phyloP scores from a whole-genome alignment of 2,888 invertebrate species.

The Chrysotoxum bicinctum region DNA sequence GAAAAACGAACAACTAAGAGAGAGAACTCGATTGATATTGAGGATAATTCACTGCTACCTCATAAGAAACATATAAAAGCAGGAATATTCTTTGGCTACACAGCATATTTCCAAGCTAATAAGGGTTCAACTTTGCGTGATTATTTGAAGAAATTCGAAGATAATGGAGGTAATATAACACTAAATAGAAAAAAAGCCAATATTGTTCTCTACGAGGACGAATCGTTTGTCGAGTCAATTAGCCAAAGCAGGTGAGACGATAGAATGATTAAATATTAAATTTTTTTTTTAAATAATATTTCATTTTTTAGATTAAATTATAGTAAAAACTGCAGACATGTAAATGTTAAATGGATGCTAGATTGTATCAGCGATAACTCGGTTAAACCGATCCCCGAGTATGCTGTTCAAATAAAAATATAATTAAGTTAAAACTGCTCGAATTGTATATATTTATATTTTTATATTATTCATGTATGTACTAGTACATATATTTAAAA shows the following conservation, averaged over 20 bases:
- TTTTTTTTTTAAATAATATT: not conserved
- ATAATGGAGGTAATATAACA: conserved; percentile 76
- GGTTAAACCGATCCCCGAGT: conserved; percentile 76
- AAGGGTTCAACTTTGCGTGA: not conserved
- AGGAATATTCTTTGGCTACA: conserved; percentile 61
- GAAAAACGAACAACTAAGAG: conserved; percentile 39
- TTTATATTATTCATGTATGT: too few species aligned
- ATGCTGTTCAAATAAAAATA: conserved; percentile 74
- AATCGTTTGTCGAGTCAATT: conserved; percentile 54
- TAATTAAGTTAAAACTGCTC: not conserved
- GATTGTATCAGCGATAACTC: conserved; percentile 75
- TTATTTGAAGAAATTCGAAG: conserved; percentile 52
- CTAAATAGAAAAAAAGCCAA: conserved; percentile 75
- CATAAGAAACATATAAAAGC: conserved; percentile 30
- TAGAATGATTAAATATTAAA: not conserved
- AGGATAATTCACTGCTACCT: conserved; percentile 33
- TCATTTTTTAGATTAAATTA: conserved; percentile 75
- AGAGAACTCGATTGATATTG: conserved; percentile 39
- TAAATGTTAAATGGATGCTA: conserved; percentile 77
- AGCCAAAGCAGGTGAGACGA: conserved; percentile 56
- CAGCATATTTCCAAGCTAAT: conserved; percentile 53
- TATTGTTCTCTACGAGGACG: conserved; percentile 59
- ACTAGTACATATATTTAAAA: too few species aligned
- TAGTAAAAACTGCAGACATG: conserved; percentile 77
- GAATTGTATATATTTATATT: not conserved